Base-by-base conservation (phyloP, 1,140 invertebrate genomes). In the Lucilia cuprina region DNA sequence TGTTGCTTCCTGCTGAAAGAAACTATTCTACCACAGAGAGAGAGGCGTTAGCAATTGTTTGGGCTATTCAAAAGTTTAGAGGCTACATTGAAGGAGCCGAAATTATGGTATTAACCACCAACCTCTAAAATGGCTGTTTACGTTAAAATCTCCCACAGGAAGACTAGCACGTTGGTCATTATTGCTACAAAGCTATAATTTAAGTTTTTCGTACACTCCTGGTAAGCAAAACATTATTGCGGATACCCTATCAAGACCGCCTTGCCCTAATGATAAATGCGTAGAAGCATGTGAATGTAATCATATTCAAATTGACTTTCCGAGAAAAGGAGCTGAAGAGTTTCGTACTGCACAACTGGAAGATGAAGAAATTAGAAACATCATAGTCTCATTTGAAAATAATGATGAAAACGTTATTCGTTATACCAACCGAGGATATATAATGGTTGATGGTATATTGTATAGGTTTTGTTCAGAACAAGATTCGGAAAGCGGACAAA, bases 41-140 rank as follows among this genome's bases (percentile, higher is more conserved):
- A n/a, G n/a, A n/a, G n/a, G n/a, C n/a, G n/a, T n/a, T n/a, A n/a
- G n/a, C 92, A 0, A 87, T 93, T 2, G 86, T 93, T 4, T 92
- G 90, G 89, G 92, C 92, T 0, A 86, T 93, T 0, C 84, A 89
- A 30, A 88, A 91, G n/a, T 93, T 92, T 77, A 55, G 89, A 83
- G 87, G 87, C 0, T 92, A 92, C 55, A 85, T 91, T 13, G 89
- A 92, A 82, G 91, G 90, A 17, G 86, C 60, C 5, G 84, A 70
- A 85, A 87, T 93, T 77, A 88, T 34, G 0, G 87, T 93, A 2
- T 80, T 89, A 50, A 94, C 84, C 93, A 94, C 84, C 91, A 92
- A 86, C 87, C 92, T 0, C 84, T 94, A 5, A 88, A 86, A 78
- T 94, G 92, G 92, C 86, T 94, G 0, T 87, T 91, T 75, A 86